Evolutionary conservation across 2,797 vertebrate genomes (phyloP), one percentile per base, ranked within the genome.

Genomic region (Menidia menidia): DNA sequence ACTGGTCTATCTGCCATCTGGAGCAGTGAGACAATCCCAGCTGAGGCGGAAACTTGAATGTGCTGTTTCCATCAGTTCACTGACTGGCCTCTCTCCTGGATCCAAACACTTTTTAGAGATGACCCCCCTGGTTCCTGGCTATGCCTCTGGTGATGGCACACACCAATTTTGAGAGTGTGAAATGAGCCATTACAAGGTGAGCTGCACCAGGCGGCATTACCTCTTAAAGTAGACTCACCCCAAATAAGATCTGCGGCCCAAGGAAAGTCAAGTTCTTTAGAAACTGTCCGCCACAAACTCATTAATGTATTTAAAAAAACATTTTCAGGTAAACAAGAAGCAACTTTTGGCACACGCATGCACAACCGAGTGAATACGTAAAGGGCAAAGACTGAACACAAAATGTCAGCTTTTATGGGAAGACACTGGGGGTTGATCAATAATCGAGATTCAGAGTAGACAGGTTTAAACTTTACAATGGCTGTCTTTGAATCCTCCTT

Each of bases 131-230:
- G 71, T 83, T 81, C 70, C 72, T 62, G 68, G 69, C 75, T 76
- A 18, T 66, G 81, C 69, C 76, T 78, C 79, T 25, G 60, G 81
- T 84, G 83, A 83, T 77, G 80, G 68, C 70, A 64, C 83, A 87
- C 85, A 81, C 84, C 88, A 85, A 84, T 89, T 90, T 53, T 81
- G 76, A 80, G 80, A 85, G 91, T 87, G 88, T 92, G 89, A 92
- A 91, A 91, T 89, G 79, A 89, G 84, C 84, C 87, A 89, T 90
- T 86, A 84, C 83, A 78, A 89, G 85, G 85, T 86, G 82, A 80
- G 60, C 85, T 51, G 48, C 58, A 59, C 56, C 54, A 84, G 83
- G 71, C 84, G 50, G 59, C 43, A 33, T 39, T 50, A 74, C 64
- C 60, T 47, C 67, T 71, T 64, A 76, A 72, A 77, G 73, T 83